A percentile compares a stretch with the other conserved stretches of the same genome.
Conservation (phyloP, 2,888 invertebrate species). For the Hypsopygia costalis region DNA sequence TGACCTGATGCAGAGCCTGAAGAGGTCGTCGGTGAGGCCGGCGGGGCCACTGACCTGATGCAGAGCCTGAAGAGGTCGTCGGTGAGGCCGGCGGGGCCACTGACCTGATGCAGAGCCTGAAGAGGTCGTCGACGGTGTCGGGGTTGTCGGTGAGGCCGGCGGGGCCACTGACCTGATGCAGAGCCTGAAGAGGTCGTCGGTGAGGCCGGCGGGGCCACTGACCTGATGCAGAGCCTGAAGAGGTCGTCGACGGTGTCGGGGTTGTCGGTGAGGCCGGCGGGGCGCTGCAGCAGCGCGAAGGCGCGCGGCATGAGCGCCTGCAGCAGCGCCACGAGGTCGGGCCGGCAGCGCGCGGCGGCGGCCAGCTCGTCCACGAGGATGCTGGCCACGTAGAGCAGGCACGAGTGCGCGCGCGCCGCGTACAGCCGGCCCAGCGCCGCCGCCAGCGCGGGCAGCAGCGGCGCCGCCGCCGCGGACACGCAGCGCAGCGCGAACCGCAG, state of each 20-base stretch:
- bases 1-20: too few species aligned
- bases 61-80: too few species aligned
- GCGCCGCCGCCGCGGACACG: slow-evolving; percentile 87
- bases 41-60: too few species aligned
- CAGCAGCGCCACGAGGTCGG: slow-evolving; percentile 91
- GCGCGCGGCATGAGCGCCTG: slow-evolving; percentile 91
- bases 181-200: too few species aligned
- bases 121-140: too few species aligned
- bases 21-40: too few species aligned
- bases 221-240: slow-evolving; percentile 90
- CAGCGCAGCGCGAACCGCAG: slow-evolving; percentile 94
- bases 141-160: too few species aligned
- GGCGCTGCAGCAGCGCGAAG: slow-evolving; percentile 88
- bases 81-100: too few species aligned
- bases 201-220: too few species aligned
- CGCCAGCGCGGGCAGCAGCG: slow-evolving; percentile 87
- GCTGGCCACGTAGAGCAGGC: slow-evolving; percentile 89
- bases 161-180: too few species aligned
- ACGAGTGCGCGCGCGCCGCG: slow-evolving; percentile 85
- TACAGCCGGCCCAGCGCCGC: slow-evolving; percentile 88
- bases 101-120: too few species aligned
- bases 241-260: slow-evolving; percentile 99
- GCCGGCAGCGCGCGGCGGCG: slow-evolving; percentile 84
- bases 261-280: slow-evolving; percentile 91
- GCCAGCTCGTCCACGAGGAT: slow-evolving; percentile 91